phyloP scores from a whole-genome alignment of 2,797 vertebrate species.

The Pangasius larnaudii region DNA sequence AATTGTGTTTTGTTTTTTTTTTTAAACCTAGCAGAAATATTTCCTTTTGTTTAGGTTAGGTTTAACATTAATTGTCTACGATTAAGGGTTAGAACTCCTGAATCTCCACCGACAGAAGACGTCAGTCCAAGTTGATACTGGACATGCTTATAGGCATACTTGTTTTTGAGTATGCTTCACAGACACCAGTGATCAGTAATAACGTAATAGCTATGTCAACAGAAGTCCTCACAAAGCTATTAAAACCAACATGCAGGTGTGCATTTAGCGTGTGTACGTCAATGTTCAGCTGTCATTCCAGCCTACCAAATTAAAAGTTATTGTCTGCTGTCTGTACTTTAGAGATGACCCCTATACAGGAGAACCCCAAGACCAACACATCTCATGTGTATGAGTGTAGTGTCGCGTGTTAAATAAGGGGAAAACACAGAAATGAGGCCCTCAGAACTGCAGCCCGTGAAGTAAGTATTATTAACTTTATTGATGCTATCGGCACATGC shows the following conservation, averaged over 20 bases:
- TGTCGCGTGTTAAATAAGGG: background rate
- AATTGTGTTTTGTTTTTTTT: background rate
- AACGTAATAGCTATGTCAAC: background rate
- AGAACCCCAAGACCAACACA: background rate
- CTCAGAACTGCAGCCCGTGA: background rate
- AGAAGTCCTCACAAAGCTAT: background rate
- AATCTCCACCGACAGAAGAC: background rate
- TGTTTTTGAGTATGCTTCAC: background rate
- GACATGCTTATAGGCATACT: background rate
- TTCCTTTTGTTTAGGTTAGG: background rate
- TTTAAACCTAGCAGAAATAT: background rate
- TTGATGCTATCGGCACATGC: background rate
- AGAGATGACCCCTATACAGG: background rate
- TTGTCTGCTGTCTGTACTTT: background rate
- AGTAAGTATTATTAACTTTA: slow-evolving; percentile 19
- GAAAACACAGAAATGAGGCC: background rate
- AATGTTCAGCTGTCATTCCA: background rate
- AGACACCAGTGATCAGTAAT: background rate
- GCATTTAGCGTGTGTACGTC: background rate
- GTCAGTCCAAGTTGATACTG: background rate
- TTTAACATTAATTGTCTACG: background rate
- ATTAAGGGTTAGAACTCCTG: background rate
- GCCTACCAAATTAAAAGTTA: background rate
- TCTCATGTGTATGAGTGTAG: background rate
- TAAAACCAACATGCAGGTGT: background rate